Conservation (phyloP, 2,888 invertebrate genomes). For the Sminthurides aquaticus region DNA sequence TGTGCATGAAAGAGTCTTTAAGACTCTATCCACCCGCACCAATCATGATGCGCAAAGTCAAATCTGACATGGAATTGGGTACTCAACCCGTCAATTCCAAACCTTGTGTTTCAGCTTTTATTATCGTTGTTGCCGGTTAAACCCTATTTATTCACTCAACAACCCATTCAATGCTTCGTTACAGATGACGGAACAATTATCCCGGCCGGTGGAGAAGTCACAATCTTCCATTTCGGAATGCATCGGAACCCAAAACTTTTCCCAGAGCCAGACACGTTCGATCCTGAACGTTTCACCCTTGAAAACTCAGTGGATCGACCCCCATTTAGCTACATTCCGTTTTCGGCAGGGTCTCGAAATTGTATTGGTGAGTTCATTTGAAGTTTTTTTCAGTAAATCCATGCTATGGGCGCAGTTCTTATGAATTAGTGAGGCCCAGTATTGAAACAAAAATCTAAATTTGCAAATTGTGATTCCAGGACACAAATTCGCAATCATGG, state of each 20-base stretch:
- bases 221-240: background rate
- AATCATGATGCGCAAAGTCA: slow-evolving; percentile 45
- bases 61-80: slow-evolving; percentile 35
- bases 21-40: slow-evolving; percentile 48
- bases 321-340: background rate
- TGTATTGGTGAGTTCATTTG: background rate
- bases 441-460: background rate
- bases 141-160: too few relatives aligned
- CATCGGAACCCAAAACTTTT: background rate
- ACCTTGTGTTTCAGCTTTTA: too few relatives aligned
- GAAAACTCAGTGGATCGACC: background rate
- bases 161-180: too few relatives aligned
- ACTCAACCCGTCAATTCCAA: too few relatives aligned
- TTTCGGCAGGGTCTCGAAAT: background rate
- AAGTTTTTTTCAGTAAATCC: too few relatives aligned
- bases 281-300: background rate
- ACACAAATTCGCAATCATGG: background rate
- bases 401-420: background rate
- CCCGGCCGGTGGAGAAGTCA: background rate
- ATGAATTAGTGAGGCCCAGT: background rate
- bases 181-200: background rate
- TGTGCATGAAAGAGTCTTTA: slow-evolving; percentile 48
- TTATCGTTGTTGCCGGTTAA: too few relatives aligned
- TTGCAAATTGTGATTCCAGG: too few relatives aligned
- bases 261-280: background rate